These are phyloP conservation scores for Pantala flavescens DNA, from an alignment of 1,140 invertebrate species.

Conservation along the genomic window DNA sequence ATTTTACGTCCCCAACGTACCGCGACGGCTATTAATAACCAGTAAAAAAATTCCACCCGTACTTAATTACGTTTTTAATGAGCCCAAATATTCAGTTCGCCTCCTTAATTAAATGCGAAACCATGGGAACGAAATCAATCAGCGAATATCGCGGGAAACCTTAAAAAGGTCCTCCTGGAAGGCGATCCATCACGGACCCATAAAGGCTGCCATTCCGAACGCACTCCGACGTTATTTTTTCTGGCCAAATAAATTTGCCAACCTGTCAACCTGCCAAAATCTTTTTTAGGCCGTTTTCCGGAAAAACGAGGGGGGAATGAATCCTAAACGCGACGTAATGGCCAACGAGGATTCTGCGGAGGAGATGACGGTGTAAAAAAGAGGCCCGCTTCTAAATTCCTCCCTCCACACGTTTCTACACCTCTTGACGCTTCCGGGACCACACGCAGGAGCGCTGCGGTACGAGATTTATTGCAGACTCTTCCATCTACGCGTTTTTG, in stretches of 20 bases:
- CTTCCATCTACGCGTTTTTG: background rate
- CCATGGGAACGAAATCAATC: background rate
- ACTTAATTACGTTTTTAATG: background rate
- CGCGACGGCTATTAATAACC: too few relatives aligned
- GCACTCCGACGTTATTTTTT: too few relatives aligned
- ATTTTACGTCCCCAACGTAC: too few relatives aligned
- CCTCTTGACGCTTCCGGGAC: background rate
- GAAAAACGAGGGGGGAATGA: too few relatives aligned
- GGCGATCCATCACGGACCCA: background rate
- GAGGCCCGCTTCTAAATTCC: background rate
- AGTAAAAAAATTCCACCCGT: background rate
- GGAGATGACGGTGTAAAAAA: too few relatives aligned
- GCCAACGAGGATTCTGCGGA: too few relatives aligned
- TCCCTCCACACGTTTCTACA: background rate
- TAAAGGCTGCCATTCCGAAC: background rate
- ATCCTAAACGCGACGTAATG: too few relatives aligned
- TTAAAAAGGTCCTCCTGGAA: background rate
- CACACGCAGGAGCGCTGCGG: background rate
- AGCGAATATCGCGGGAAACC: background rate
- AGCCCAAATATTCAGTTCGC: background rate
- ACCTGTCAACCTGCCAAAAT: too few relatives aligned
- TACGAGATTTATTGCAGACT: background rate
- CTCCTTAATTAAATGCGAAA: background rate
- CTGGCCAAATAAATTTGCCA: too few relatives aligned
- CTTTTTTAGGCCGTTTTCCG: too few relatives aligned